Conservation (phyloP, 2,797 vertebrate species). For the Tokudaia muenninki region DNA sequence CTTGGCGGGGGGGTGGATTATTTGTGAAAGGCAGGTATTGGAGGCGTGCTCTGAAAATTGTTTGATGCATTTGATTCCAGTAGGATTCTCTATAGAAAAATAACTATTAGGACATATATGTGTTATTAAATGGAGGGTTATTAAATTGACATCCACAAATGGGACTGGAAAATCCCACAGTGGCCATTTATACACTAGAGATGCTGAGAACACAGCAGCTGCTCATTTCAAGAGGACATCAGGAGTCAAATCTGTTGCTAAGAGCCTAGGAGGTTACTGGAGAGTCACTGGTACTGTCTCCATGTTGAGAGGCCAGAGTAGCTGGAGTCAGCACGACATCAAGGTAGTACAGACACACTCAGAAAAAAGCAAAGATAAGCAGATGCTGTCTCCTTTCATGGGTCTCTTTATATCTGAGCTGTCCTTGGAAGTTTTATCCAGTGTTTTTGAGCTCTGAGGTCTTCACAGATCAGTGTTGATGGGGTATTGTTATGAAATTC, state of each 20-base stretch:
- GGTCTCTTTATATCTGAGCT: neutral
- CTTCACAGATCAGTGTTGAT: neutral
- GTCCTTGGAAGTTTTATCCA: neutral
- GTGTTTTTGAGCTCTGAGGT: neutral
- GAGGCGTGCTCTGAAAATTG: neutral
- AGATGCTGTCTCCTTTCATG: neutral
- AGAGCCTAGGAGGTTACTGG: neutral
- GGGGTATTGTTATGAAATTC: slow-evolving; percentile 36
- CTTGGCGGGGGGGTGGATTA: neutral
- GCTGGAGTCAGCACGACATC: neutral
- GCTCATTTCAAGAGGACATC: neutral
- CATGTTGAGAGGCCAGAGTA: neutral
- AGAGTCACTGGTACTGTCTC: neutral
- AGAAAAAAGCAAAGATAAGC: neutral
- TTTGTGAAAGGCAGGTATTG: neutral
- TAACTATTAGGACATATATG: neutral
- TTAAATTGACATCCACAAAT: neutral
- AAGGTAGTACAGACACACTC: neutral
- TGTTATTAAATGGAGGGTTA: neutral
- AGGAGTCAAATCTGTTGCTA: neutral
- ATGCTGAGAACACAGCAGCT: neutral
- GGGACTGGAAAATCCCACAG: too few species aligned
- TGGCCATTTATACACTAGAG: neutral
- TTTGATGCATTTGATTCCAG: neutral
- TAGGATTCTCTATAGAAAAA: neutral